These are phyloP conservation scores for Heliconius sara DNA, from an alignment of 2,888 invertebrate species.

Conservation along the genomic window DNA sequence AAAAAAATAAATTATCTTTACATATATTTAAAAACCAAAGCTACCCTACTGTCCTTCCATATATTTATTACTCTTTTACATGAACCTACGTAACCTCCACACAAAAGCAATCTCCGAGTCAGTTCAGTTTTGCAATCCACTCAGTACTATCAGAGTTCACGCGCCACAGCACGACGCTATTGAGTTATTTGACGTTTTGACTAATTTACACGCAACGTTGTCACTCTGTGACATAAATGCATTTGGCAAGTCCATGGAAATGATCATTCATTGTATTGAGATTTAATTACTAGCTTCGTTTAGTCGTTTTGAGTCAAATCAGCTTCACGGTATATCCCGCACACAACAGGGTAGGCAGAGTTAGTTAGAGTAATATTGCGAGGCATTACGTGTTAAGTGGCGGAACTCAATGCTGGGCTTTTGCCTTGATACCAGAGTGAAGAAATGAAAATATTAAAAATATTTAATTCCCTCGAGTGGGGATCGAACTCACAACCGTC, in stretches of 20 bases:
- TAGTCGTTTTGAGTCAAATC: neutral
- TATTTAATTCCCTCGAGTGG: too few relatives aligned
- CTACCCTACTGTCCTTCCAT: too few relatives aligned
- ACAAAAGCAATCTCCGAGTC: conserved; percentile 21
- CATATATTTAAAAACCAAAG: too few relatives aligned
- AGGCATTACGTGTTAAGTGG: too few relatives aligned
- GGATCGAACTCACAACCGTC: too few relatives aligned
- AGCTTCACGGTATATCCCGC: too few relatives aligned
- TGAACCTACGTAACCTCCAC: neutral
- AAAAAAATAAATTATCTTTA: too few relatives aligned
- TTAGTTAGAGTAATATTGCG: too few relatives aligned
- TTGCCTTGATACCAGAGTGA: too few relatives aligned
- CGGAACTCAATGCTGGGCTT: too few relatives aligned
- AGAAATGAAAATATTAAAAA: too few relatives aligned
- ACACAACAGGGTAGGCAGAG: too few relatives aligned
- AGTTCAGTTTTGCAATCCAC: conserved; percentile 31
- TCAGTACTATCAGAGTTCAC: conserved; percentile 29
- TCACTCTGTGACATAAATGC: conserved; percentile 31
- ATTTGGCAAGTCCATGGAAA: conserved; percentile 19
- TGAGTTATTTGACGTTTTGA: conserved; percentile 42
- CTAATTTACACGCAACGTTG: conserved; percentile 38
- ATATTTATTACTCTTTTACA: neutral
- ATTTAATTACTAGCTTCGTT: neutral
- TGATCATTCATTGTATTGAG: conserved; percentile 13
- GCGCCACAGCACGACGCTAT: conserved; percentile 31